phyloP scores from a whole-genome alignment of 2,113 vertebrate species.

The Nanorana parkeri region DNA sequence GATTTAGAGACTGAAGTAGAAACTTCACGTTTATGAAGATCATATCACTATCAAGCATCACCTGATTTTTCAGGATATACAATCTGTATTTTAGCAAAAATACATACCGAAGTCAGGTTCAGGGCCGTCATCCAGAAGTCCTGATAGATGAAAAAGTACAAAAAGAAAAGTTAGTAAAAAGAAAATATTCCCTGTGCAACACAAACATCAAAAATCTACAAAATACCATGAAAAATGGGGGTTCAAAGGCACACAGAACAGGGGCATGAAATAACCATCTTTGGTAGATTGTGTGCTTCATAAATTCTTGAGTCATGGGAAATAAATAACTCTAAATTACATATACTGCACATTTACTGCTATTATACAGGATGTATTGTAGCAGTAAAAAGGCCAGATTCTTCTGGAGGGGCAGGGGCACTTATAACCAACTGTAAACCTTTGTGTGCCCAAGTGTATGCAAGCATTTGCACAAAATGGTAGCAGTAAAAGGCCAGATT shows the following conservation, averaged over 20 bases:
- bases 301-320: constrained; percentile 32
- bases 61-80: no score
- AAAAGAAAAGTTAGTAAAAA: constrained; percentile 68
- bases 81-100: background rate
- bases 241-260: constrained; percentile 53
- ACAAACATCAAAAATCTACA: constrained; percentile 80
- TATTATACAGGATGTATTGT: constrained; percentile 4
- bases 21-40: no score
- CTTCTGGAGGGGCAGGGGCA: background rate
- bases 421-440: background rate
- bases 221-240: constrained; percentile 63
- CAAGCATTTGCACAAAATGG: constrained; percentile 1
- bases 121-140: constrained; percentile 85
- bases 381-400: constrained; percentile 30
- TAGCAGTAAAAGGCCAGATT: constrained; percentile 15
- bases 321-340: background rate
- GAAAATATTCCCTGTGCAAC: constrained; percentile 49
- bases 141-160: constrained; percentile 78
- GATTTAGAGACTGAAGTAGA: no score
- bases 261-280: constrained; percentile 27
- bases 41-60: no score
- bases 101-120: constrained; percentile 90
- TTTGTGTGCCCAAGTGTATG: constrained; percentile 41
- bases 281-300: constrained; percentile 14
- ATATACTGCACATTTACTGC: constrained; percentile 17